Percentiles rank a stretch among this genome's conserved stretches.
Evolutionary conservation across 1,140 invertebrate genomes (phyloP).

Genomic region (Pseudomyrmex pallidus): DNA sequence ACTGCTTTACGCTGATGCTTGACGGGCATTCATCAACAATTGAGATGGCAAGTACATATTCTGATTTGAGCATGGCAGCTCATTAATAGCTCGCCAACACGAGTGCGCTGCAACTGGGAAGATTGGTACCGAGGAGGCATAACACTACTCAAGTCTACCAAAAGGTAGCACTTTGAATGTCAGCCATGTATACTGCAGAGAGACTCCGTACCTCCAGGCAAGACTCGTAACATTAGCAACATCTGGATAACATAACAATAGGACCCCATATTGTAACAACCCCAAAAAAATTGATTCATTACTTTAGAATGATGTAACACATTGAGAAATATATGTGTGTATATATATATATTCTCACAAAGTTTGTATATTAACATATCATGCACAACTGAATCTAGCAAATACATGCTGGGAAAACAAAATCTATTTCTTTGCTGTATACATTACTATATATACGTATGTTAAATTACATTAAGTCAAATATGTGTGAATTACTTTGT

Average conservation of each 20-base stretch:
- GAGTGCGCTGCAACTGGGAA: slow-evolving; percentile 80
- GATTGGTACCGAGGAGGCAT: slow-evolving; percentile 81
- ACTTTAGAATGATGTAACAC: slow-evolving; percentile 72
- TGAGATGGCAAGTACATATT: slow-evolving; percentile 81
- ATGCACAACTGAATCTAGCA: slow-evolving; percentile 69
- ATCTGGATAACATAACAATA: slow-evolving; percentile 82
- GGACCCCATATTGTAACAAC: slow-evolving; percentile 77
- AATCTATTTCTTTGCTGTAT: slow-evolving; percentile 27
- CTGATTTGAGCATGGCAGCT: slow-evolving; percentile 82
- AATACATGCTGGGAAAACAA: slow-evolving; percentile 65
- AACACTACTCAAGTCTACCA: slow-evolving; percentile 83
- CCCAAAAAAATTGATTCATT: slow-evolving; percentile 68
- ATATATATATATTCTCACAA: slow-evolving; percentile 46
- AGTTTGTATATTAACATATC: slow-evolving; percentile 66
- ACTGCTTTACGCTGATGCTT: slow-evolving; percentile 82
- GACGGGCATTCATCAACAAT: slow-evolving; percentile 83
- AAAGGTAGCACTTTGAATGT: slow-evolving; percentile 83
- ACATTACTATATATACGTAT: neutral
- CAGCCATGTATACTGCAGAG: slow-evolving; percentile 80
- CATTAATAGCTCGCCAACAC: slow-evolving; percentile 81
- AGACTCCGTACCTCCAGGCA: slow-evolving; percentile 80
- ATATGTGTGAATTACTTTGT: slow-evolving; percentile 4
- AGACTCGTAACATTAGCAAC: slow-evolving; percentile 81
- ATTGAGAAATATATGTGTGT: slow-evolving; percentile 30
- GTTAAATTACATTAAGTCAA: neutral